These are phyloP conservation scores for Camptogramma bilineatum DNA, from an alignment of 2,888 invertebrate genomes.

Conservation along the genomic window DNA sequence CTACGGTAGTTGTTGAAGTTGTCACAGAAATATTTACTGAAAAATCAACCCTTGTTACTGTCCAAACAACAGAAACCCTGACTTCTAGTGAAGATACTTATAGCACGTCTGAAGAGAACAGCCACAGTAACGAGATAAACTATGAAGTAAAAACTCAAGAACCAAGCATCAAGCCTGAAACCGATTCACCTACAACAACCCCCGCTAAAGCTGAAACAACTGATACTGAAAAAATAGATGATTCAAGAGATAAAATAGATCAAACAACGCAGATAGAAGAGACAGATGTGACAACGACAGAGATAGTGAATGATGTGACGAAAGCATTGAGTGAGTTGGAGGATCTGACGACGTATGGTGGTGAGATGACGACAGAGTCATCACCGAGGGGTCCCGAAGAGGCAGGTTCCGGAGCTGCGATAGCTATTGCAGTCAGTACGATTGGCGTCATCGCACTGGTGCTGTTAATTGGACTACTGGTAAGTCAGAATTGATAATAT, in stretches of 20 bases:
- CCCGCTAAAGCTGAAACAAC: slow-evolving; percentile 30
- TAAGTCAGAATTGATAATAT: slow-evolving; percentile 70
- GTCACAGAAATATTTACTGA: slow-evolving; percentile 70
- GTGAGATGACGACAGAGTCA: slow-evolving; percentile 69
- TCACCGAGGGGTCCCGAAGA: slow-evolving; percentile 65
- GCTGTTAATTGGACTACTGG: slow-evolving; percentile 91
- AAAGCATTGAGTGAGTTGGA: slow-evolving; percentile 61
- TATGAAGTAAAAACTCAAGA: slow-evolving; percentile 50
- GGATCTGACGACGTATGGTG: slow-evolving; percentile 63
- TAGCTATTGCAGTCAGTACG: slow-evolving; percentile 92
- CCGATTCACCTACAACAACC: slow-evolving; percentile 15
- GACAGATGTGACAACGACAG: slow-evolving; percentile 45
- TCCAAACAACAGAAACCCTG: slow-evolving; percentile 47
- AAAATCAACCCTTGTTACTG: slow-evolving; percentile 52
- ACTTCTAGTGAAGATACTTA: slow-evolving; percentile 52
- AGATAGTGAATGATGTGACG: slow-evolving; percentile 46
- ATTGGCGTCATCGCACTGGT: slow-evolving; percentile 92
- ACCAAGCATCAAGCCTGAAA: slow-evolving; percentile 24
- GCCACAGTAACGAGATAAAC: slow-evolving; percentile 72
- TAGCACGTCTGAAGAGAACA: slow-evolving; percentile 67
- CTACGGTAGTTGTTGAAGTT: slow-evolving; percentile 64
- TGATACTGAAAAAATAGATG: slow-evolving; percentile 41
- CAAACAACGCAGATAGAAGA: slow-evolving; percentile 24
- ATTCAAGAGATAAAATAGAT: slow-evolving; percentile 37
- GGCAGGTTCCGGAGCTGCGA: slow-evolving; percentile 88